A percentile compares a stretch with the other conserved stretches of the same genome.
Conservation (phyloP, 2,797 vertebrate species). For the Fistularia commersonii region DNA sequence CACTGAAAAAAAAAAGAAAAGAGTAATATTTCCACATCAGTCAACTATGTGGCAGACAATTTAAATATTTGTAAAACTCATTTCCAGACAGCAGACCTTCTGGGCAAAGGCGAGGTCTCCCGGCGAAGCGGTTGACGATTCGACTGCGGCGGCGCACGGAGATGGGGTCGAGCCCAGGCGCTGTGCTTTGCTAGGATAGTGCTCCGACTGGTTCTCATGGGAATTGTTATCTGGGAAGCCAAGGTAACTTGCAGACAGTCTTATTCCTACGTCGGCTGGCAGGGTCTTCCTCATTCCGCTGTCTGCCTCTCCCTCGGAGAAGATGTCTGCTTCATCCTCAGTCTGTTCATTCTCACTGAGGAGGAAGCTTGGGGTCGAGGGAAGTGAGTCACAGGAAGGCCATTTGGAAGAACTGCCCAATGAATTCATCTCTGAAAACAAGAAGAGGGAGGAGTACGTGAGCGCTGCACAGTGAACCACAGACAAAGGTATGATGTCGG, state of each 20-base stretch:
- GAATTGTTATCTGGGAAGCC: slow-evolving; percentile 20
- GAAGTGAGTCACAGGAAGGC: slow-evolving; percentile 65
- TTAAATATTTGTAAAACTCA: neutral
- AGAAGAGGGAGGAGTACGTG: neutral
- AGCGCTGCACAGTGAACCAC: neutral
- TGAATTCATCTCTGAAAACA: slow-evolving; percentile 64
- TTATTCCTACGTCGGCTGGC: slow-evolving; percentile 7
- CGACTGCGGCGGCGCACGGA: slow-evolving; percentile 8
- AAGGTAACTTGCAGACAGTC: slow-evolving; percentile 20
- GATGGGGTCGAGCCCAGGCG: slow-evolving; percentile 11
- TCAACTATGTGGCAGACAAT: neutral
- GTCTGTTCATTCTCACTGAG: slow-evolving; percentile 70
- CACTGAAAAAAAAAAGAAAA: slow-evolving; percentile 69
- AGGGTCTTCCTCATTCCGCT: slow-evolving; percentile 21
- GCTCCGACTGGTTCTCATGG: slow-evolving; percentile 18
- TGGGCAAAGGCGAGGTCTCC: slow-evolving; percentile 83
- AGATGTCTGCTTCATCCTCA: slow-evolving; percentile 70
- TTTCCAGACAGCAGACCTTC: slow-evolving; percentile 71
- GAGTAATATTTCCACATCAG: neutral
- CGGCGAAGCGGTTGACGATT: slow-evolving; percentile 57
- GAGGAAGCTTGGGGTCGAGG: slow-evolving; percentile 55
- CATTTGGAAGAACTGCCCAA: slow-evolving; percentile 63
- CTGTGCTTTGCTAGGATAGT: slow-evolving; percentile 1
- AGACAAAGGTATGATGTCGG: neutral
- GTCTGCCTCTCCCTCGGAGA: slow-evolving; percentile 63